These are phyloP conservation scores for Ibycter americanus DNA, from an alignment of 2,797 vertebrate species.

Conservation along the genomic window DNA sequence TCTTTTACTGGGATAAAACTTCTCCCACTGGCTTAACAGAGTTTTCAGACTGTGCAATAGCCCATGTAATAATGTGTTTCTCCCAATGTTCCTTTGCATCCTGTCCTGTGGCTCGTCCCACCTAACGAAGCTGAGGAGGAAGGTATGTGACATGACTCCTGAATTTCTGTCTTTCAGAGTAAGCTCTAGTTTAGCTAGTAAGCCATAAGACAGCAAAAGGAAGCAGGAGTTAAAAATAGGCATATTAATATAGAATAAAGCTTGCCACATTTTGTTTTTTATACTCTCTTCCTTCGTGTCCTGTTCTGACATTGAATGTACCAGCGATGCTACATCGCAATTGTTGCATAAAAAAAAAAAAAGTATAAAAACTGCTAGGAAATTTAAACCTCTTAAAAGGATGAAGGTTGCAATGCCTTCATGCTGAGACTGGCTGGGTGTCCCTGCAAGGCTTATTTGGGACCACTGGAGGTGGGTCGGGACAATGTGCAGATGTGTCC, in stretches of 20 bases:
- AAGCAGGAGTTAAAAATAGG: background rate
- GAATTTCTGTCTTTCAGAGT: background rate
- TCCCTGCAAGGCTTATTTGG: background rate
- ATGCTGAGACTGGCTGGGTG: background rate
- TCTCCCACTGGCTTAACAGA: background rate
- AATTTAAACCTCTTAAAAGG: slow-evolving; percentile 33
- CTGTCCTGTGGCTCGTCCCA: background rate
- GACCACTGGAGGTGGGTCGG: background rate
- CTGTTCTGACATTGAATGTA: background rate
- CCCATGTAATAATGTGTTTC: background rate
- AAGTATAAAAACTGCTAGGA: background rate
- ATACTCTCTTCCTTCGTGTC: background rate
- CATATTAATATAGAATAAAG: background rate
- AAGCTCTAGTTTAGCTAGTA: background rate
- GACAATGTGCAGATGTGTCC: background rate
- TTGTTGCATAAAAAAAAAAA: background rate
- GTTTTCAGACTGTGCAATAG: background rate
- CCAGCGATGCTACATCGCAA: fast-evolving
- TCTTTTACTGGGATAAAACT: background rate
- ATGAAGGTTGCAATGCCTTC: background rate
- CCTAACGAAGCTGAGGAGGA: slow-evolving; percentile 24
- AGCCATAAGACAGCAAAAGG: background rate
- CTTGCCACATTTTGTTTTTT: background rate
- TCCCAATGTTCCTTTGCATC: background rate
- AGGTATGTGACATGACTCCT: slow-evolving; percentile 8